Base-by-base conservation (phyloP, 2,888 invertebrate species). In the Platycheirus albimanus region DNA sequence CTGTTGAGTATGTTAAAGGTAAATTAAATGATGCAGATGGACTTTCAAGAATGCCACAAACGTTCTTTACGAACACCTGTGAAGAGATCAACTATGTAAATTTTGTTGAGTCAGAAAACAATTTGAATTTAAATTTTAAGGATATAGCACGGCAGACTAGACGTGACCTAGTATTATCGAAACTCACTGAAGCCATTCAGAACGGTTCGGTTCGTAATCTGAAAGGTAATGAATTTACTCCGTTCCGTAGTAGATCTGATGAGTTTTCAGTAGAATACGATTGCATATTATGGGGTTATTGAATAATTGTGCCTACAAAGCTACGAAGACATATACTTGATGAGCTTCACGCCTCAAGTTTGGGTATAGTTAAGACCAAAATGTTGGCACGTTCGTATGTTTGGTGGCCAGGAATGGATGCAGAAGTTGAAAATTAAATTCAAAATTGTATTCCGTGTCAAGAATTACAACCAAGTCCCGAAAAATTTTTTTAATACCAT, bases 361-460 rank as follows among this genome's bases (percentile, higher is more conserved):
- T 84, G 15, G 85, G 84, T 15, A 83, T 85, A n/a, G 76, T 61
- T 19, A 84, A 85, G 43, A 81, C 78, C 7, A 86, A 84, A 64
- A 66, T 70, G 6, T 10, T 79, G 19, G 72, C 79, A 20, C 41
- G 79, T 24, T 58, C 64, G 0, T 61, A 71, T 38, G 67, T 84
- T 63, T 85, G 79, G 84, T 86, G 85, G 83, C 83, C 80, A 28
- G 61, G 45, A 13, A 51, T 85, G 24, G 75, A 84, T 54, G 30
- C 13, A 10, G 74, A 83, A 7, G 78, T 85, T 24, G 84, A 81
- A 45, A 52, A 38, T 3, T 64, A 80, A 45, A 76, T 85, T 6
- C 45, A 47, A 30, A 56, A 75, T 51, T 84, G 78, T 33, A 54
- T 56, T 19, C 56, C 71, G 13, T 85, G 81, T 54, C 70, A 79